Base-by-base conservation (phyloP, 1,140 invertebrate species). In the Pachyrhynchus sulphureomaculatus region DNA sequence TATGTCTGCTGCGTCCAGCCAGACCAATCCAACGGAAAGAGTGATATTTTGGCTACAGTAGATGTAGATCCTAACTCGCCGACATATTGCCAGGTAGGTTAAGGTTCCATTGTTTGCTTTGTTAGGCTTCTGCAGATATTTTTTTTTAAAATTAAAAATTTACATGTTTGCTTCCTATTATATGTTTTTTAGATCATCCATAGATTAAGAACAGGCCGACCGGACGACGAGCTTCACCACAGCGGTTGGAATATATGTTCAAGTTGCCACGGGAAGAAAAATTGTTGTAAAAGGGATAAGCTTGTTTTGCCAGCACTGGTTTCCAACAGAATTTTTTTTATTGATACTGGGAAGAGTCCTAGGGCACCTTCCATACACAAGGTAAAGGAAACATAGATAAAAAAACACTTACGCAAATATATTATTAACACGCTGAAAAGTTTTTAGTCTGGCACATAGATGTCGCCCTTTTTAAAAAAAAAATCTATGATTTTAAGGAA, bases 241-340 rank as follows among this genome's bases (percentile, higher is more conserved):
- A 89, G 86, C 13, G 96, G 95, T 0, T 98, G 95, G 95, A 98
- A 98, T 73, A 85, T 93, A 6, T 99, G 96, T 74, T 95, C 92
- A 64, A 95, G 93, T 77, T 97, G 94, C 75, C 69, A 77, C 45
- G 69, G 75, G 1, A 73, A 75, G 32, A 65, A 72, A 23, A 70
- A 69, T 36, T 75, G 77, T 57, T 80, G 81, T 37, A 85, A 84
- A 57, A 78, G 94, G 24, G 84, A 93, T 71, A 85, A 88, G 20
- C 72, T 99, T 12, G 84, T 99, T 8, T 72, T 98, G 21, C 95
- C 96, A 0, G 83, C 85, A 54, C 72, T 99, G 0, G 84, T 87
- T 65, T 93, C 91, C 3, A 86, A 91, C 70, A 84, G 93, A 39
- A 83, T 98, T 37, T 97, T 96, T 71, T 80, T 95, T 44, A 76